Evolutionary conservation across 2,113 vertebrate genomes (phyloP), one percentile per base, ranked within the genome.

Genomic region (Epinephelus cyanopodus): DNA sequence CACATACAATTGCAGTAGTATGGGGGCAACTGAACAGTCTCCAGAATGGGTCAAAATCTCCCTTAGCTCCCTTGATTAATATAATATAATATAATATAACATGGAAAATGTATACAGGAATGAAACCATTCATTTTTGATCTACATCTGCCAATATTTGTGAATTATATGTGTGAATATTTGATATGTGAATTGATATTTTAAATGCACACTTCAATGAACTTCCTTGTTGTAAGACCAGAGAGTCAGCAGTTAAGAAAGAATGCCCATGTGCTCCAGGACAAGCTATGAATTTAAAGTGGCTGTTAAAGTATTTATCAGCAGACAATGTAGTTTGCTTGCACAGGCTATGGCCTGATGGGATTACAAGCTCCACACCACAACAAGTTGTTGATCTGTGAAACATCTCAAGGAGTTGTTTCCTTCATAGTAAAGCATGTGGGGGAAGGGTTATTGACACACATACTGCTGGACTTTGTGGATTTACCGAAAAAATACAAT

Each of bases 301-400:
- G 56, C 60, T 77, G 18, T 54, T 84, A 14, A 80, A 83, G 56
- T 74, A 84, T 87, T 77, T 77, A 86, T 86, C 42, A 71, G 33
- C 39, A 58, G 58, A 74, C 21, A 77, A 25, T 70, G 56, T 39
- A 37, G 27, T 68, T 67, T 76, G 21, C 61, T 80, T 78, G 25
- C 48, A 70, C 53, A 50, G 65, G 68, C 39, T 71, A 37, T 57
- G 68, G 67, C 83, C 70, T 74, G 58, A n/a, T 58, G 68, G 57
- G 85, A 71, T 77, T 79, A 74, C 66, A 78, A 85, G 67, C 19
- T n/a, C 23, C 27, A 63, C 48, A 25, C 27, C 27, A 63, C 54
- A 64, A n/a, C 39, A 39, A 27, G 56, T 65, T 73, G 65, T 64
- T 65, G 65, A 81, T 79, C 64, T 72, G 15, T 48, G 33, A 53